These are phyloP conservation scores for Montipora capricornis DNA, from an alignment of 64 coral and sea anemone genomes.

Conservation along the genomic window DNA sequence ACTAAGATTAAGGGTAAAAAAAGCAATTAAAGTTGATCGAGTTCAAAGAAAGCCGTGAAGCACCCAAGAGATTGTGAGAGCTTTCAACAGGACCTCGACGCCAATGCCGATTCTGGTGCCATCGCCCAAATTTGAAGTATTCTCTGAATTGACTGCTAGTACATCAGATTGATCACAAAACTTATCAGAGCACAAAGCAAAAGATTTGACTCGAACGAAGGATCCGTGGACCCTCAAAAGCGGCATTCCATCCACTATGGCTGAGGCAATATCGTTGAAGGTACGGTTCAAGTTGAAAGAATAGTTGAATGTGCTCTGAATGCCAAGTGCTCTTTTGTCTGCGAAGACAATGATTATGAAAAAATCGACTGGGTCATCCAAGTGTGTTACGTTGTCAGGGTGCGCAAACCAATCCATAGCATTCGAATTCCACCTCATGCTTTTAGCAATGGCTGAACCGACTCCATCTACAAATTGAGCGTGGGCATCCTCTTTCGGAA, in stretches of 20 bases:
- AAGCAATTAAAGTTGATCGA: background rate
- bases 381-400: background rate
- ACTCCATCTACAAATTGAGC: slow-evolving; percentile 54
- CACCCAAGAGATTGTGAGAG: background rate
- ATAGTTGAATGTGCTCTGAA: background rate
- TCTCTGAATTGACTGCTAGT: slow-evolving; percentile 6
- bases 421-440: slow-evolving; percentile 45
- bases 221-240: slow-evolving; percentile 47
- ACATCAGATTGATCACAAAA: slow-evolving; percentile 44
- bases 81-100: background rate
- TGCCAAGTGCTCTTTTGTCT: slow-evolving; percentile 56
- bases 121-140: background rate
- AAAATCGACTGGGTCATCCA: background rate
- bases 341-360: slow-evolving; percentile 63
- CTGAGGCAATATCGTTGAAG: slow-evolving; percentile 19
- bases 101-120: background rate
- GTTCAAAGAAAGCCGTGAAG: background rate
- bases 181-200: slow-evolving; percentile 47
- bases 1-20: background rate
- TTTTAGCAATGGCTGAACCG: slow-evolving; percentile 37
- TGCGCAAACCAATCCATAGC: slow-evolving; percentile 73
- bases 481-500: slow-evolving; percentile 36
- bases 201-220: slow-evolving; percentile 62
- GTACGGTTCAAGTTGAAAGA: slow-evolving; percentile 49
- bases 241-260: slow-evolving; percentile 36